Evolutionary conservation across 2,113 vertebrate genomes (phyloP).

Genomic region (Callocephalon fimbriatum): DNA sequence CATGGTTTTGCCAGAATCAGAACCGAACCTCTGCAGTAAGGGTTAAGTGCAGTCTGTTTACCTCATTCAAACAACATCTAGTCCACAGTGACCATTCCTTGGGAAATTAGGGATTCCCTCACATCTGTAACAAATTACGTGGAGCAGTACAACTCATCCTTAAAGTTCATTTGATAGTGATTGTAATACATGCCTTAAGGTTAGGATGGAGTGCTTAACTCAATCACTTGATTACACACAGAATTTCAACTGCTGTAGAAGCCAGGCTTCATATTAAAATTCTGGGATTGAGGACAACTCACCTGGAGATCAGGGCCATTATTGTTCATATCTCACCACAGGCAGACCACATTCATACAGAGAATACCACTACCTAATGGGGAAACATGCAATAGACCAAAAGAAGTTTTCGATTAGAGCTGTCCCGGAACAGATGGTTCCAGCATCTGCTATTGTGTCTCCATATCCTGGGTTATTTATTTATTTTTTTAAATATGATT

Average conservation of each 20-base stretch:
- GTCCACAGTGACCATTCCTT: conserved; percentile 56
- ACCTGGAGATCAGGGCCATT: neutral
- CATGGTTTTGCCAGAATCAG: neutral
- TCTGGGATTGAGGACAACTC: neutral
- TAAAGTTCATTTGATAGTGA: conserved; percentile 54
- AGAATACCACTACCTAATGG: neutral
- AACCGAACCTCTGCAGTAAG: neutral
- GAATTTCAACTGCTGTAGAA: conserved; percentile 29
- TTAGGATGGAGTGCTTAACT: conserved; percentile 30
- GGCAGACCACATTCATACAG: neutral
- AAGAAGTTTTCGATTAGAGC: conserved; percentile 37
- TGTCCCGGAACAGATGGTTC: conserved; percentile 60
- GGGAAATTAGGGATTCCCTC: conserved; percentile 69
- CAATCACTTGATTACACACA: conserved; percentile 22
- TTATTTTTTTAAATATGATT: conserved; percentile 46
- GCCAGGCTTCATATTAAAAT: neutral
- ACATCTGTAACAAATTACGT: conserved; percentile 45
- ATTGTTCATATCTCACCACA: neutral
- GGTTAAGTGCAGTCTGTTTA: conserved; percentile 38
- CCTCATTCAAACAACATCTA: conserved; percentile 34
- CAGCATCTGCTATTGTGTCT: conserved; percentile 48
- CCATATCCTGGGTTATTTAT: conserved; percentile 30
- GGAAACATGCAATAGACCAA: neutral
- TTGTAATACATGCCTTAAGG: conserved; percentile 53
- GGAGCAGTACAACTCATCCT: conserved; percentile 49